Base-by-base conservation (phyloP, 1,140 invertebrate genomes). In the Diplogasteroides magnus region DNA sequence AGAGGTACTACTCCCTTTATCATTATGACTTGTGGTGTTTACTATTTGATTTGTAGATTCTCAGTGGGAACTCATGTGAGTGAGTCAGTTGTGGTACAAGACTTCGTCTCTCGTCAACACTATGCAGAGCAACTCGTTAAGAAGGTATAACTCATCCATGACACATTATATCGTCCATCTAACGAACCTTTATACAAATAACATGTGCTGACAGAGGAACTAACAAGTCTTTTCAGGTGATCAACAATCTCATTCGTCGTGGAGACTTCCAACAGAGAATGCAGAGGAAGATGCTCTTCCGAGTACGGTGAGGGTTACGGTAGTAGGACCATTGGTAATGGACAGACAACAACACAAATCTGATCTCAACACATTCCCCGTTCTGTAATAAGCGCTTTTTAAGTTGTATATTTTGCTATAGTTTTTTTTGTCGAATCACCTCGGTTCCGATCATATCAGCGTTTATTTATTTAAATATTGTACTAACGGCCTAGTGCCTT, bases 11-110 rank as follows among this genome's bases (percentile, higher is more conserved):
- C n/a, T n/a, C n/a, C n/a, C n/a, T n/a, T n/a, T n/a, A n/a, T n/a
- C n/a, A n/a, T n/a, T n/a, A n/a, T n/a, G n/a, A n/a, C n/a, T n/a
- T n/a, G n/a, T n/a, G n/a, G n/a, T n/a, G n/a, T n/a, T n/a, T n/a
- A n/a, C n/a, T n/a, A n/a, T n/a, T n/a, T n/a, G 6, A 6, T 48
- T 48, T 48, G 65, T 23, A 87, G 95, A 62, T 97, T 98, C 84
- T 90, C 94, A 0, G 91, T 98, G 74, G 97, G 96, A 2, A 91
- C 92, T 2, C 93, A 96, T 86, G 92, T 98, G 0, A 95, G 93
- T 0, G 92, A 97, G 82, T 89, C 93, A 81, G 91, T 89, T 66
- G 94, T 99, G 76, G 87, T 98, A 23, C 90, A 93, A 83, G 94
- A 98, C 84, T 98, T 99, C 81, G 80, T 90, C 0, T 89, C 89